These are phyloP conservation scores for Podocnemis expansa DNA, from an alignment of 2,113 vertebrate genomes.

Conservation along the genomic window DNA sequence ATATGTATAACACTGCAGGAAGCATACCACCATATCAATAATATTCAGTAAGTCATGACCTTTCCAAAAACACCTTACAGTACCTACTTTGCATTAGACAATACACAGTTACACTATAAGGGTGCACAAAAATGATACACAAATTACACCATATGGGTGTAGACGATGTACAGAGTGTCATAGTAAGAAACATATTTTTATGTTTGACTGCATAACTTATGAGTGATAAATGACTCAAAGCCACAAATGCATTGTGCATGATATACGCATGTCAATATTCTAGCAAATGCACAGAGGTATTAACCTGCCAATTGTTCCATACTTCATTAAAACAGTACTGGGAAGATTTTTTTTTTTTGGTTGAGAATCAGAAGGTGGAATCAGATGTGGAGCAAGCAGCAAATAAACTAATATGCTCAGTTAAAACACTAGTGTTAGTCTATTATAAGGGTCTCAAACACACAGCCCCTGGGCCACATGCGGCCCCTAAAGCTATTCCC, in stretches of 20 bases:
- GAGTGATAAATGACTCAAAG: constrained; percentile 51
- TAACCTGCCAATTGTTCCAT: constrained; percentile 44
- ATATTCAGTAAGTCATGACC: too few species aligned
- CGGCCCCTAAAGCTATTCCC: too few species aligned
- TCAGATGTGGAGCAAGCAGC: not conserved
- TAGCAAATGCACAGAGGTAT: constrained; percentile 33
- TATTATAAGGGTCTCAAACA: too few species aligned
- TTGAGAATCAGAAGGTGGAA: not conserved
- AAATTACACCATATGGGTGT: too few species aligned
- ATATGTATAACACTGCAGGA: too few species aligned
- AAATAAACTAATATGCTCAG: not conserved
- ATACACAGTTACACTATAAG: too few species aligned
- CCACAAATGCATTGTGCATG: constrained; percentile 44
- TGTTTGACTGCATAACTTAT: constrained; percentile 37
- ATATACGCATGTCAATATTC: constrained; percentile 51
- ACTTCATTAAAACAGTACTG: constrained; percentile 7
- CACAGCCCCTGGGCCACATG: too few species aligned
- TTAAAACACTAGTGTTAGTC: not conserved
- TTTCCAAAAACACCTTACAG: too few species aligned
- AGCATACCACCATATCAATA: too few species aligned
- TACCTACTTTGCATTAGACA: too few species aligned
- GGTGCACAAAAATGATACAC: too few species aligned
- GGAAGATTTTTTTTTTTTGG: constrained; percentile 6
- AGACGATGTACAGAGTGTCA: too few species aligned
- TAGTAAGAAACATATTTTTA: constrained; percentile 26